phyloP scores from a whole-genome alignment of 1,140 invertebrate genomes.

The Drosophila auraria region DNA sequence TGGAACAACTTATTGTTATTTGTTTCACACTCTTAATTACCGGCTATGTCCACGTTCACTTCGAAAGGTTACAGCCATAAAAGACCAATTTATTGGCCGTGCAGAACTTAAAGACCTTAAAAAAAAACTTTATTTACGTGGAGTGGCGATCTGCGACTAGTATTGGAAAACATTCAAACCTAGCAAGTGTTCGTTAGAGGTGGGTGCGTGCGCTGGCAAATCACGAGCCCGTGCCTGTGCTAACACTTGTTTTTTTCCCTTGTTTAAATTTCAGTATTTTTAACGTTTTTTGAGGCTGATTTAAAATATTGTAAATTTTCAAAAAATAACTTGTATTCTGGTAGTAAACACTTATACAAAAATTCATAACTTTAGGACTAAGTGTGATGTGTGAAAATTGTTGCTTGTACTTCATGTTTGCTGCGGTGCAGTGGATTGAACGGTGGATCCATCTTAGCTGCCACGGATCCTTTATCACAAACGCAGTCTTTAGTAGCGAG shows the following conservation, averaged over 20 bases:
- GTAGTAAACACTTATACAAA: constrained; percentile 1
- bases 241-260: neutral
- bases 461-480: constrained; percentile 34
- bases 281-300: too few relatives aligned
- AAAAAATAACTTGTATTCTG: constrained; percentile 3
- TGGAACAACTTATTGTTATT: neutral
- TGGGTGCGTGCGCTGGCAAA: neutral
- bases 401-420: constrained; percentile 10
- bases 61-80: constrained; percentile 20
- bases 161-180: constrained; percentile 6
- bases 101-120: too few relatives aligned
- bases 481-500: constrained; percentile 14
- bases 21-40: constrained; percentile 13
- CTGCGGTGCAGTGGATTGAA: constrained; percentile 20
- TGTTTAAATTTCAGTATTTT: neutral
- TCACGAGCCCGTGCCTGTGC: neutral
- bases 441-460: constrained; percentile 2
- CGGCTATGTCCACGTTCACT: constrained; percentile 22
- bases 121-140: constrained; percentile 46
- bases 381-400: neutral
- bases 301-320: too few relatives aligned
- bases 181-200: constrained; percentile 21
- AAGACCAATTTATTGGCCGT: neutral
- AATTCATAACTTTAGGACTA: neutral
- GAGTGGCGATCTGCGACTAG: constrained; percentile 29